A percentile compares a stretch with the other conserved stretches of the same genome.
phyloP scores from a whole-genome alignment of 2,888 invertebrate species.

The Campopleginae sp. region DNA sequence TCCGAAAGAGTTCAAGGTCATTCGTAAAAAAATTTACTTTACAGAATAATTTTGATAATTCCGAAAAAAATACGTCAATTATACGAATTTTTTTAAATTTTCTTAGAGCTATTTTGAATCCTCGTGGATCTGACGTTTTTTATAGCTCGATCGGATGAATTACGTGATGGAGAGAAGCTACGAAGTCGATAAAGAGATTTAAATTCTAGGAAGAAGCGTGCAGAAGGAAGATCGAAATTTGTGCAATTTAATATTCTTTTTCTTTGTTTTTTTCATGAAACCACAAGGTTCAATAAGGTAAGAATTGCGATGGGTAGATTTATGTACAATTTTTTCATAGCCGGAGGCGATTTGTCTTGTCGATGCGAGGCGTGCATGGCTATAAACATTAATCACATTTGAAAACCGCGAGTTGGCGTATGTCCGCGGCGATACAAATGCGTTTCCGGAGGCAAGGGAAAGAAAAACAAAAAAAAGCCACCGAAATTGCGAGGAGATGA shows the following conservation, averaged over 20 bases:
- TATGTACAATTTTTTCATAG: conserved; percentile 29
- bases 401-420: conserved; percentile 51
- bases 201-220: not conserved
- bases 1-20: no score
- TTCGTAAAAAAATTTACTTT: no score
- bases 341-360: conserved; percentile 39
- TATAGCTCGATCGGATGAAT: not conserved
- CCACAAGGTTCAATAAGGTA: not conserved
- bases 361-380: conserved; percentile 29
- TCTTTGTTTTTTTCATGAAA: not conserved
- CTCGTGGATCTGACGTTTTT: not conserved
- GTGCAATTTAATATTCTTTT: not conserved
- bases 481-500: conserved; percentile 8
- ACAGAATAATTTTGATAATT: no score
- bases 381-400: conserved; percentile 44
- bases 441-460: conserved; percentile 32
- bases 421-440: conserved; percentile 44
- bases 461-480: conserved; percentile 24
- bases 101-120: not conserved
- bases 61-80: no score
- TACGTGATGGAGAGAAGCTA: not conserved
- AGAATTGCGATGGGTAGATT: conserved; percentile 11
- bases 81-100: not conserved
- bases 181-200: not conserved
- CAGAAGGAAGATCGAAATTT: not conserved